A percentile compares a stretch with the other conserved stretches of the same genome.
Conservation (phyloP, 1,140 invertebrate genomes). For the Aphelenchoides besseyi region DNA sequence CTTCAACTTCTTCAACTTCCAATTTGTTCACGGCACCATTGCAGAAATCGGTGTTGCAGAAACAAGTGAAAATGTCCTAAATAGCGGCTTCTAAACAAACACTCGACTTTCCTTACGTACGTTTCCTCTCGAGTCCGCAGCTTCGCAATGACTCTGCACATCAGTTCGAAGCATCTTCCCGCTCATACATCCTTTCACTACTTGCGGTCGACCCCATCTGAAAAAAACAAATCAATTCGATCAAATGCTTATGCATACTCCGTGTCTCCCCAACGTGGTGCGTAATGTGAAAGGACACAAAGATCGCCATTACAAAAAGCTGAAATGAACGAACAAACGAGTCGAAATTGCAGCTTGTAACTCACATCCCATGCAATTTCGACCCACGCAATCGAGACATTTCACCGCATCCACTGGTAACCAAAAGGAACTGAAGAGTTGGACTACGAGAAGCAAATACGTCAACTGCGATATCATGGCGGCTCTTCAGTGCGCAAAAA, state of each 20-base stretch:
- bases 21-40: constrained; percentile 39
- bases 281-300: constrained; percentile 54
- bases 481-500: no score
- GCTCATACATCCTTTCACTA: constrained; percentile 59
- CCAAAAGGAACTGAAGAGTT: no score
- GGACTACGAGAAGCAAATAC: no score
- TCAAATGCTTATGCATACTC: constrained; percentile 26
- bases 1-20: constrained; percentile 47
- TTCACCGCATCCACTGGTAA: constrained; percentile 38
- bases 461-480: no score
- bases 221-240: neutral
- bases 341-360: neutral
- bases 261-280: constrained; percentile 54
- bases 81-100: neutral
- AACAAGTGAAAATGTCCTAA: constrained; percentile 60
- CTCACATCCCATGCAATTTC: constrained; percentile 53
- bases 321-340: neutral
- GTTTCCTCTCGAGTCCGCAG: constrained; percentile 35
- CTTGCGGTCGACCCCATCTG: constrained; percentile 47
- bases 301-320: constrained; percentile 56
- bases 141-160: constrained; percentile 52
- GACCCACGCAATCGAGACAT: constrained; percentile 57
- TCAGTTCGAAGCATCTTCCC: constrained; percentile 54
- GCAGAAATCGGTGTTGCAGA: constrained; percentile 55
- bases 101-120: constrained; percentile 21